A percentile compares a stretch with the other conserved stretches of the same genome.
phyloP scores from a whole-genome alignment of 1,140 invertebrate species.

The Nebria ingens region DNA sequence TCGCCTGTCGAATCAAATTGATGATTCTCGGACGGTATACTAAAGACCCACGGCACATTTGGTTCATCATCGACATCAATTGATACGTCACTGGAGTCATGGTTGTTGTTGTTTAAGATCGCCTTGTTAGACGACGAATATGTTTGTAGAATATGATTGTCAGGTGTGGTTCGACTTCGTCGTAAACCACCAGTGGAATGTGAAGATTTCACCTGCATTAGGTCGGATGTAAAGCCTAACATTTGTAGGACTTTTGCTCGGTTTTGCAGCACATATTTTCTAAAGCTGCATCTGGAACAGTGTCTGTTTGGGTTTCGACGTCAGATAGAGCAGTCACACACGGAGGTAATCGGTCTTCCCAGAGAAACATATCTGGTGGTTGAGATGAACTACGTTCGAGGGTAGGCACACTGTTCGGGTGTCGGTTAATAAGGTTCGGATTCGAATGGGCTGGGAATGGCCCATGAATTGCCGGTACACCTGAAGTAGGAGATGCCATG shows the following conservation, averaged over 20 bases:
- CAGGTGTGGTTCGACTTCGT: not conserved
- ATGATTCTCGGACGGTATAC: not conserved
- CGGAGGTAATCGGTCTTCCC: slow-evolving; percentile 37
- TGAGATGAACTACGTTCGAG: slow-evolving; percentile 65
- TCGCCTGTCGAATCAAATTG: not conserved
- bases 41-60: not conserved
- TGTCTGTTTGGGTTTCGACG: slow-evolving; percentile 39
- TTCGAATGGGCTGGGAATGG: slow-evolving; percentile 54
- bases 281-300: slow-evolving; percentile 24
- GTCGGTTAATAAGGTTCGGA: slow-evolving; percentile 49
- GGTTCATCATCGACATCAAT: not conserved
- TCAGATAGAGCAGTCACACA: slow-evolving; percentile 27
- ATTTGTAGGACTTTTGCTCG: slow-evolving; percentile 37
- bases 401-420: slow-evolving; percentile 33
- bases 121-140: not conserved
- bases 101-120: not conserved
- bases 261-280: slow-evolving; percentile 39
- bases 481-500: slow-evolving; percentile 53
- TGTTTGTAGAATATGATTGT: not conserved
- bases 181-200: not conserved
- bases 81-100: not conserved
- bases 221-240: slow-evolving; percentile 31
- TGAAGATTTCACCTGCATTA: not conserved
- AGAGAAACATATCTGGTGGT: slow-evolving; percentile 68
- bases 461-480: slow-evolving; percentile 29